A percentile compares a stretch with the other conserved stretches of the same genome.
phyloP scores from a whole-genome alignment of 2,888 invertebrate species.

The Clepsis dumicolana region DNA sequence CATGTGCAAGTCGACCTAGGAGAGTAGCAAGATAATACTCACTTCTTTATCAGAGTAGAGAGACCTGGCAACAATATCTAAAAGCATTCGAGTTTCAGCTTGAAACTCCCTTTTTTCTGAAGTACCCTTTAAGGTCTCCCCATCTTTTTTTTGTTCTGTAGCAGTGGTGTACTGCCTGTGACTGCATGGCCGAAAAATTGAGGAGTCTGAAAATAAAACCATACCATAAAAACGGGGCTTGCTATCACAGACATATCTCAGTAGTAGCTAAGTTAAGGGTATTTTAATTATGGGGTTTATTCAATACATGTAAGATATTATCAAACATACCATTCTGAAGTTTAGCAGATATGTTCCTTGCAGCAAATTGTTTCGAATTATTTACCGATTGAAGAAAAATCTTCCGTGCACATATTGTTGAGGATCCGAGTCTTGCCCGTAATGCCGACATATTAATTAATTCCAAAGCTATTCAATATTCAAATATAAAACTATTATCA shows the following conservation, averaged over 20 bases:
- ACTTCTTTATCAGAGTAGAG: conserved; percentile 99
- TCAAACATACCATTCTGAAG: conserved; percentile 49
- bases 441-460: conserved; percentile 71
- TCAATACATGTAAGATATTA: not conserved
- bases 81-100: conserved; percentile 97
- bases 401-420: conserved; percentile 60
- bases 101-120: conserved; percentile 96
- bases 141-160: conserved; percentile 57
- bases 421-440: conserved; percentile 62
- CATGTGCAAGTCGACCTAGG: too few relatives aligned
- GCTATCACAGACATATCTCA: too few relatives aligned
- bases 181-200: conserved; percentile 33
- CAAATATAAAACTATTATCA: conserved; percentile 9
- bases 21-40: conserved; percentile 47
- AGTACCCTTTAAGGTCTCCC: conserved; percentile 83
- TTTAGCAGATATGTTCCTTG: conserved; percentile 48
- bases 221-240: too few relatives aligned
- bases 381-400: conserved; percentile 62
- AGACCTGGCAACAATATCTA: conserved; percentile 98
- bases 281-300: too few relatives aligned
- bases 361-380: conserved; percentile 56
- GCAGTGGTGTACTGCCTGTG: conserved; percentile 61
- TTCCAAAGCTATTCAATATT: not conserved
- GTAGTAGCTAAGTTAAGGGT: too few relatives aligned
- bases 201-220: conserved; percentile 26